Percentiles rank a stretch among this genome's conserved stretches.
These are phyloP conservation scores for Ceyx melanurus DNA, from an alignment of 2,113 vertebrate genomes.

Conservation along the genomic window DNA sequence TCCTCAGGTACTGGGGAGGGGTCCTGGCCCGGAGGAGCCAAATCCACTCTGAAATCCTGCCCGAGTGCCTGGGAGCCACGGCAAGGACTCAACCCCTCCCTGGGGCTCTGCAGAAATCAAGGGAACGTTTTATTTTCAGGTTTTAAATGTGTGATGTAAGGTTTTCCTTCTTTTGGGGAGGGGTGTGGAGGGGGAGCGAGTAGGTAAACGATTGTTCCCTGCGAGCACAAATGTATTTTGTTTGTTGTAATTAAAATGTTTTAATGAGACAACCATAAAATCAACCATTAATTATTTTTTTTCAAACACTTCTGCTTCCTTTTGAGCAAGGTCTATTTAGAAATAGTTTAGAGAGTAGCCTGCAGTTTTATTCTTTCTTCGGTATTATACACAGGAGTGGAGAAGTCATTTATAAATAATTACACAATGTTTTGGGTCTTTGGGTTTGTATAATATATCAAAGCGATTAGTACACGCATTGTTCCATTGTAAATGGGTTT, in stretches of 20 bases:
- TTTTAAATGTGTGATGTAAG: slow-evolving; percentile 12
- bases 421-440: slow-evolving; percentile 99
- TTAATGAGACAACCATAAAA: slow-evolving; percentile 99
- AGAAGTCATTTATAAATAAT: slow-evolving; percentile 99
- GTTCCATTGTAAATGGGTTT: slow-evolving; percentile 92
- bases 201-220: slow-evolving; percentile 69
- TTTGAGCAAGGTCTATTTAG: slow-evolving; percentile 89
- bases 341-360: slow-evolving; percentile 94
- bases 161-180: background rate
- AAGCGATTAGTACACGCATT: slow-evolving; percentile 99
- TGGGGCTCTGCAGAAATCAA: background rate
- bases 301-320: slow-evolving; percentile 87
- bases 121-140: slow-evolving; percentile 20
- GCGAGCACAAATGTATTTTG: slow-evolving; percentile 81
- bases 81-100: background rate
- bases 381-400: slow-evolving; percentile 88
- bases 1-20: background rate
- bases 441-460: slow-evolving; percentile 99
- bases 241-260: slow-evolving; percentile 97
- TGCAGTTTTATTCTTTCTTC: slow-evolving; percentile 94
- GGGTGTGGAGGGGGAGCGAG: background rate
- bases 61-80: background rate
- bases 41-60: background rate
- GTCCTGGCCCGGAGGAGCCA: fast-evolving
- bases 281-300: slow-evolving; percentile 98